Conservation (phyloP, 2,797 vertebrate genomes). For the Thunnus albacares region DNA sequence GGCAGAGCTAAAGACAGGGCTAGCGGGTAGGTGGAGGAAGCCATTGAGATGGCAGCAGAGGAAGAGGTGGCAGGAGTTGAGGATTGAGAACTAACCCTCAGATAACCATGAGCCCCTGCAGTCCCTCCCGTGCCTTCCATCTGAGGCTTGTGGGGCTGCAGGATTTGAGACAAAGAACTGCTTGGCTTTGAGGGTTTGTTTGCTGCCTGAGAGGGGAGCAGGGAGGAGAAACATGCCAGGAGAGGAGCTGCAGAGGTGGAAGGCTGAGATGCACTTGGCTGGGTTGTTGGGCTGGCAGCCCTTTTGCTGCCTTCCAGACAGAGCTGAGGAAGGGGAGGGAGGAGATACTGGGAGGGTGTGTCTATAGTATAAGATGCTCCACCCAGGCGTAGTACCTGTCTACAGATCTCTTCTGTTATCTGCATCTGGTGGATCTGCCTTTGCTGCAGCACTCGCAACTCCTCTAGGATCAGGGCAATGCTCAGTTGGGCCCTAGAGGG, state of each 20-base stretch:
- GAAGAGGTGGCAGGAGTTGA: constrained; percentile 73
- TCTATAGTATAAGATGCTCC: constrained; percentile 82
- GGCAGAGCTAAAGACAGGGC: constrained; percentile 82
- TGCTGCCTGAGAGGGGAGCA: constrained; percentile 80
- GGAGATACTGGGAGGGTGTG: constrained; percentile 79
- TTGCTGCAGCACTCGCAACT: constrained; percentile 92
- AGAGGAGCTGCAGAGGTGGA: constrained; percentile 82
- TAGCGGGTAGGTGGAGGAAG: constrained; percentile 79
- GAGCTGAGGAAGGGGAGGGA: constrained; percentile 83
- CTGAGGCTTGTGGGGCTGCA: constrained; percentile 83
- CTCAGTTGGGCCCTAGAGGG: constrained; percentile 87
- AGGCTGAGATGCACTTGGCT: constrained; percentile 60
- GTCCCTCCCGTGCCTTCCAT: constrained; percentile 69
- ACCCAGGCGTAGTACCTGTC: constrained; percentile 91
- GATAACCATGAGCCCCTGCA: constrained; percentile 70
- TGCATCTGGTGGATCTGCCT: constrained; percentile 96
- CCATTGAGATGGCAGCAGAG: constrained; percentile 71
- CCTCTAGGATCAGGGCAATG: constrained; percentile 93
- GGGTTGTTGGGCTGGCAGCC: constrained; percentile 68
- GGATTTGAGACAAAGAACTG: constrained; percentile 82
- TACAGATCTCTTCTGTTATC: constrained; percentile 95
- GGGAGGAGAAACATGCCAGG: constrained; percentile 86
- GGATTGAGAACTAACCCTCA: constrained; percentile 74
- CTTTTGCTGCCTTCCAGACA: constrained; percentile 86
- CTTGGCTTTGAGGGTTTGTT: constrained; percentile 79